Conservation (phyloP, 2,113 vertebrate genomes). For the Megaptera novaeangliae region DNA sequence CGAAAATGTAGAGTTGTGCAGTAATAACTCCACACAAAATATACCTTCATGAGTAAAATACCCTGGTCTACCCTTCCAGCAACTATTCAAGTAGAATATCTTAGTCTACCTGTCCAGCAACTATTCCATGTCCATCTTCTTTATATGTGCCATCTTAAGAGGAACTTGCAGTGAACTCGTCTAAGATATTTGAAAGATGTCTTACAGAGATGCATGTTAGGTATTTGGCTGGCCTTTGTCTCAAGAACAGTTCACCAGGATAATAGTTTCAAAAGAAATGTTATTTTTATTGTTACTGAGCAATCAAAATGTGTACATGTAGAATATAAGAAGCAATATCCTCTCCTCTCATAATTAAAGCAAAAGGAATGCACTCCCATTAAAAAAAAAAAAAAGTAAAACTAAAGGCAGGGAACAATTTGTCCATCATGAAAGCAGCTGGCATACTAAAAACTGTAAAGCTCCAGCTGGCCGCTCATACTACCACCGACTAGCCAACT, state of each 20-base stretch:
- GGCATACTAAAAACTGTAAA: constrained; percentile 39
- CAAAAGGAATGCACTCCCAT: not conserved
- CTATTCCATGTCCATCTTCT: not conserved
- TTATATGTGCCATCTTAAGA: not conserved
- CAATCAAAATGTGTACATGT: not conserved
- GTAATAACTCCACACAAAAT: not conserved
- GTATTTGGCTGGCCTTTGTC: not conserved
- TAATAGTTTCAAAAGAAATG: not conserved
- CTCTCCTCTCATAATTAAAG: not conserved
- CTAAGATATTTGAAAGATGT: not conserved
- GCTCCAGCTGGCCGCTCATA: constrained; percentile 55
- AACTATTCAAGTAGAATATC: not conserved
- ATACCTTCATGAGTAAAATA: not conserved
- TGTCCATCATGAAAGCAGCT: constrained; percentile 55
- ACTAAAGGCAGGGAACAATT: constrained; percentile 13
- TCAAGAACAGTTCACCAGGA: not conserved
- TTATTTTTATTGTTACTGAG: not conserved
- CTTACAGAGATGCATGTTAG: not conserved
- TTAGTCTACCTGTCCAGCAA: not conserved
- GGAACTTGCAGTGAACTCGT: not conserved
- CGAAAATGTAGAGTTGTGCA: not conserved
- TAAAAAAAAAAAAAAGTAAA: not conserved
- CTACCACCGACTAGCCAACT: constrained; percentile 23
- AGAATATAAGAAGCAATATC: not conserved
- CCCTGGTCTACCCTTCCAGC: not conserved